Evolutionary conservation across 2,888 invertebrate genomes (phyloP).

Genomic region (Flabesymbios commensalis): DNA sequence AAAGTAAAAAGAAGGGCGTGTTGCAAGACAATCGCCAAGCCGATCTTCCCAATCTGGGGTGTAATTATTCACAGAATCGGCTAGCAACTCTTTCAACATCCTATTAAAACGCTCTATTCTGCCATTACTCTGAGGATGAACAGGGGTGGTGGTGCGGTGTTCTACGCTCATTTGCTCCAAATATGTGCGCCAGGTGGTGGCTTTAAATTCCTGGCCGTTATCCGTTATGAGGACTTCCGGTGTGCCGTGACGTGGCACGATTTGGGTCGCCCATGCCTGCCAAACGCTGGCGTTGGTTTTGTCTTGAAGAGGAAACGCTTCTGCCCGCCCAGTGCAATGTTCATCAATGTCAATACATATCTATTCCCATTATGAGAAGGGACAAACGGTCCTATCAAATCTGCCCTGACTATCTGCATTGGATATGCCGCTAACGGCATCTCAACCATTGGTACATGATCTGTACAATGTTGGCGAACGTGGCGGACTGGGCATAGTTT

Average conservation of each 20-base stretch:
- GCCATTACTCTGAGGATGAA: not conserved
- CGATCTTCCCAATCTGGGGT: too few relatives aligned
- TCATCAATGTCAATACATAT: not conserved
- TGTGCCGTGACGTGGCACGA: not conserved
- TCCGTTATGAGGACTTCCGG: not conserved
- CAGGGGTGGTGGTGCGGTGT: not conserved
- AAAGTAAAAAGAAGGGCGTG: not conserved
- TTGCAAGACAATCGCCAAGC: not conserved
- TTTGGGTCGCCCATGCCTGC: not conserved
- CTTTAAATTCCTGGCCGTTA: not conserved
- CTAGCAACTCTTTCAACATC: not conserved
- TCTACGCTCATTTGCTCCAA: not conserved
- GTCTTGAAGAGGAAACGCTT: not conserved
- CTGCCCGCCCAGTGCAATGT: conserved; percentile 1
- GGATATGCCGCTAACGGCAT: too few relatives aligned
- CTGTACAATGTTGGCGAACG: too few relatives aligned
- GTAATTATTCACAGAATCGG: not conserved
- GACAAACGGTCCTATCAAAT: not conserved
- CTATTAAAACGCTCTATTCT: not conserved
- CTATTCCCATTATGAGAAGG: not conserved
- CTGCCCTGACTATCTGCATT: too few relatives aligned
- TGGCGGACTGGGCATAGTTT: too few relatives aligned
- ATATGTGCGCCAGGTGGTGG: not conserved
- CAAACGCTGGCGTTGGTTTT: not conserved
- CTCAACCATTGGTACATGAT: too few relatives aligned